These are phyloP conservation scores for Schlechtendalia chinensis DNA, from an alignment of 1,140 invertebrate species.

Conservation along the genomic window DNA sequence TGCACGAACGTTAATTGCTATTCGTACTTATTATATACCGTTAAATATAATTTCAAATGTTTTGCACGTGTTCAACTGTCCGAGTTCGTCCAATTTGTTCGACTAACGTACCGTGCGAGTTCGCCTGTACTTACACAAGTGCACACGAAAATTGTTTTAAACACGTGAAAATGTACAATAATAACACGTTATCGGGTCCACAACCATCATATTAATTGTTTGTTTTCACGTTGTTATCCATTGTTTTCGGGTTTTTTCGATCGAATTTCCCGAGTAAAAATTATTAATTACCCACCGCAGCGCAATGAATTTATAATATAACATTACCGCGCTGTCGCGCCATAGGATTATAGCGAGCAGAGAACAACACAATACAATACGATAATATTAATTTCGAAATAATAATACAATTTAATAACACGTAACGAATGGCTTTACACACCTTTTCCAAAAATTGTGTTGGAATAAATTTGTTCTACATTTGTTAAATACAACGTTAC, in stretches of 20 bases:
- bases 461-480: too few species aligned
- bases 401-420: too few species aligned
- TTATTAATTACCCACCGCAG: neutral
- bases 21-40: neutral
- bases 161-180: neutral
- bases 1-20: neutral
- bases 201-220: neutral
- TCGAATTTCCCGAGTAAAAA: neutral
- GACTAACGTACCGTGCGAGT: neutral
- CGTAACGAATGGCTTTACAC: too few species aligned
- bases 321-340: too few species aligned
- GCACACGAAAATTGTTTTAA: too few species aligned
- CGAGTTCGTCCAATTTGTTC: neutral
- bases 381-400: too few species aligned
- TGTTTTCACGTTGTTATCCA: neutral
- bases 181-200: neutral
- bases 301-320: neutral
- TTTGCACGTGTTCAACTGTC: neutral
- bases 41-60: conserved; percentile 1
- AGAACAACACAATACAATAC: too few species aligned
- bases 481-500: too few species aligned
- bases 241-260: neutral
- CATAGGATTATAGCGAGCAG: too few species aligned
- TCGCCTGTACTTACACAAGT: neutral
- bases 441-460: too few species aligned